phyloP scores from a whole-genome alignment of 2,113 vertebrate genomes.

The Bubo scandiacus region DNA sequence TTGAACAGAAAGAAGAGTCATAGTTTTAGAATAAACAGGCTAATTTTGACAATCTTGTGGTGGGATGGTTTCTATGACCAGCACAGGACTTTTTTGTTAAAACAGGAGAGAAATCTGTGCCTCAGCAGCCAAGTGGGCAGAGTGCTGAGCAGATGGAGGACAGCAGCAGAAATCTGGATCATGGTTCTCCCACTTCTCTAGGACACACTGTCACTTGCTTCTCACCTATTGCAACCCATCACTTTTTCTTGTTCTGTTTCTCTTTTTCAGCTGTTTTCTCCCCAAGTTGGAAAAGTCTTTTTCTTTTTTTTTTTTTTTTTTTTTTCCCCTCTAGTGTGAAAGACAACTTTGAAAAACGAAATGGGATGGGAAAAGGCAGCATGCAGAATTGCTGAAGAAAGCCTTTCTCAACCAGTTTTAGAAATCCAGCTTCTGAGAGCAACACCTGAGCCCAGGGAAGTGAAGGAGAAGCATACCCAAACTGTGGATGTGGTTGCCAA shows the following conservation, averaged over 20 bases:
- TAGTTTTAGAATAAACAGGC: neutral
- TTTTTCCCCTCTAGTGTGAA: neutral
- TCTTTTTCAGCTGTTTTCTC: neutral
- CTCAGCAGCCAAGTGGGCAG: neutral
- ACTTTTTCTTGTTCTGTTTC: neutral
- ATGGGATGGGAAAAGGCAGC: neutral
- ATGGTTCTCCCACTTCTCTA: neutral
- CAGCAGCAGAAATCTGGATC: neutral
- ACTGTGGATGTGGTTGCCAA: neutral
- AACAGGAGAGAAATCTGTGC: neutral
- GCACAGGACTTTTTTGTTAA: neutral
- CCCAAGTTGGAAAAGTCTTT: neutral
- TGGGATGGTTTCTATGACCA: neutral
- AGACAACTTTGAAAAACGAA: neutral
- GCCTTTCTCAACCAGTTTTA: neutral
- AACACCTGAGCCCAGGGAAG: neutral
- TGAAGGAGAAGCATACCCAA: neutral
- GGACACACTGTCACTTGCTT: neutral
- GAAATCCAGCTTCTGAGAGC: neutral
- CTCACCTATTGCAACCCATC: neutral
- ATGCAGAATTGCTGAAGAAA: neutral
- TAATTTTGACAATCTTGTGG: neutral
- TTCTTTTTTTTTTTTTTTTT: neutral
- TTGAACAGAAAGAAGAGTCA: neutral
- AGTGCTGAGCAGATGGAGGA: neutral